phyloP scores from a whole-genome alignment of 2,797 vertebrate genomes.

The Liasis olivaceus region DNA sequence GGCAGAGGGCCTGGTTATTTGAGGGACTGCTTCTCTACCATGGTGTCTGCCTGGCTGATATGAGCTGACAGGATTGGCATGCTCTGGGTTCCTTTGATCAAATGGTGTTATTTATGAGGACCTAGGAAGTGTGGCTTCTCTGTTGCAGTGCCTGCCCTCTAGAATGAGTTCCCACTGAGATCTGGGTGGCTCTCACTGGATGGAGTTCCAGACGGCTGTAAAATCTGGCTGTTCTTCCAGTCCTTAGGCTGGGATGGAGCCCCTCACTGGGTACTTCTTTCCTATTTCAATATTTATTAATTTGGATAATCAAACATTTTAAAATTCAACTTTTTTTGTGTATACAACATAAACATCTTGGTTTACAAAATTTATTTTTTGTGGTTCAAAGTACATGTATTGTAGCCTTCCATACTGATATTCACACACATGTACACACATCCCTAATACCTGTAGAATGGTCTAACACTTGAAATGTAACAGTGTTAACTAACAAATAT shows the following conservation, averaged over 20 bases:
- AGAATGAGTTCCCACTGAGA: not conserved
- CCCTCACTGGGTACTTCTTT: not conserved
- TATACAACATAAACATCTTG: not conserved
- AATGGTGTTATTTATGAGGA: not conserved
- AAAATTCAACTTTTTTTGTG: not conserved
- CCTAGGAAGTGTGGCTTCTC: not conserved
- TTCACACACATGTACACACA: not conserved
- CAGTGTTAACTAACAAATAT: not conserved
- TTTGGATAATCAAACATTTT: not conserved
- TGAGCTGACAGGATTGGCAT: not conserved
- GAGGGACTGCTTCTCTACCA: not conserved
- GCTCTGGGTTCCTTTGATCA: not conserved
- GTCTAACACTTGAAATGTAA: not conserved
- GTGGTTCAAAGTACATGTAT: not conserved
- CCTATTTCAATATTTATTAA: not conserved
- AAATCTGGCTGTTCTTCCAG: not conserved
- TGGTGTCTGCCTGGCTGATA: not conserved
- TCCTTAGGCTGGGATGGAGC: not conserved
- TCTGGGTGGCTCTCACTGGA: not conserved
- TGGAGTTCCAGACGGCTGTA: not conserved
- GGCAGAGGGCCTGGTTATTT: not conserved
- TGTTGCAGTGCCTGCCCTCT: not conserved
- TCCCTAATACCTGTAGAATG: not conserved
- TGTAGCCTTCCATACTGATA: not conserved
- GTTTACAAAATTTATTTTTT: not conserved